These are phyloP conservation scores for Tamandua tetradactyla DNA, from an alignment of 2,797 vertebrate genomes.

Conservation along the genomic window DNA sequence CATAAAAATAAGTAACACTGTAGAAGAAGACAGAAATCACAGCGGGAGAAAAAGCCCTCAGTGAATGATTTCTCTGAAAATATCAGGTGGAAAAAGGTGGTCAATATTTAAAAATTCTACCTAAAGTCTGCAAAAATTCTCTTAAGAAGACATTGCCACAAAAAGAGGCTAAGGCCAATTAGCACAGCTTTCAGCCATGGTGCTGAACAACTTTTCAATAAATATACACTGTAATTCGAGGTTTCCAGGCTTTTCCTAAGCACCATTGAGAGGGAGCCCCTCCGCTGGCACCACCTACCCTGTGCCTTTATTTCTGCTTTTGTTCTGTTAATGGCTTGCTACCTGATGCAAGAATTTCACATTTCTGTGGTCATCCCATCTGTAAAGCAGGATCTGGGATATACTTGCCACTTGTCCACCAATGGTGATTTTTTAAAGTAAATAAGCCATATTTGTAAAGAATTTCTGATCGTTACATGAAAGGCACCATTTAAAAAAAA, in stretches of 20 bases:
- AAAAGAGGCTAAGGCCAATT: not conserved
- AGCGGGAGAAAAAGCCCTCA: not conserved
- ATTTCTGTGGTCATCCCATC: not conserved
- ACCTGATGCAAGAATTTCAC: not conserved
- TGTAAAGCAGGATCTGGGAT: not conserved
- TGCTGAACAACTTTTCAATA: not conserved
- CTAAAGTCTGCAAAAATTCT: not conserved
- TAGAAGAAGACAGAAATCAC: not conserved
- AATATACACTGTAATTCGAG: not conserved
- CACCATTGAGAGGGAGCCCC: not conserved
- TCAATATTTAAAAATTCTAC: not conserved
- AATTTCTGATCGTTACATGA: conserved; percentile 10
- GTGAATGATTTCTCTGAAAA: conserved; percentile 19
- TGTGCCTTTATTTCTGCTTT: not conserved
- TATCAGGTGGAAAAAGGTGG: not conserved
- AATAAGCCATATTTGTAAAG: not conserved
- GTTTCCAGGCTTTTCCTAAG: not conserved
- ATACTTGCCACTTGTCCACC: not conserved
- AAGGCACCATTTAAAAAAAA: not conserved
- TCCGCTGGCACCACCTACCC: not conserved
- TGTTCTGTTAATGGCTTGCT: not conserved
- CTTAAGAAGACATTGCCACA: not conserved
- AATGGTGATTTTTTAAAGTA: not conserved
- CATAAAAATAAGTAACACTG: not conserved
- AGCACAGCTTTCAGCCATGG: not conserved